Percentiles rank a stretch among this genome's conserved stretches.
Conservation (phyloP, 2,797 vertebrate genomes). For the Momotus momota region DNA sequence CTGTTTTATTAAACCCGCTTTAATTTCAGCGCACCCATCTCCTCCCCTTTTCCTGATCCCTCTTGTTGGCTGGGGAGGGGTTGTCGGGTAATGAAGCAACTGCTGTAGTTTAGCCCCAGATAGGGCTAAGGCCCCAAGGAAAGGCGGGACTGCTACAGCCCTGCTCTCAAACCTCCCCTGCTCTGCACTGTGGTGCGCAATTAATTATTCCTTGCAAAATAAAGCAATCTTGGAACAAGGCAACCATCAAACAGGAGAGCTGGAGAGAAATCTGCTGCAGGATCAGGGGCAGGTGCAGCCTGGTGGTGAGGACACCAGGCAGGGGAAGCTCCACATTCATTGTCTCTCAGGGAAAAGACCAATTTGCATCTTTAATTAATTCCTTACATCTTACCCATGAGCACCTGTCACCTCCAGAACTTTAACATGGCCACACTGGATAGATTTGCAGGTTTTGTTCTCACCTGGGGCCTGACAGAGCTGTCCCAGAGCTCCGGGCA, state of each 20-base stretch:
- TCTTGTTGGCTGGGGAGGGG: too few relatives aligned
- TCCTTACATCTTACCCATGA: background rate
- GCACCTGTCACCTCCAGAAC: too few relatives aligned
- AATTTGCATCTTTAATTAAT: background rate
- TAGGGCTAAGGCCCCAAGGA: background rate
- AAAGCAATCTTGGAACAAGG: background rate
- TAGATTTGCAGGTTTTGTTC: background rate
- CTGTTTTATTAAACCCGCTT: too few relatives aligned
- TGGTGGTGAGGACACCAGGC: background rate
- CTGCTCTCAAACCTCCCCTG: background rate
- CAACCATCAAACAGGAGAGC: background rate
- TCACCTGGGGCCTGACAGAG: background rate
- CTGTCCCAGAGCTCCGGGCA: background rate
- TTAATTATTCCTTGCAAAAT: background rate
- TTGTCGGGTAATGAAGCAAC: too few relatives aligned
- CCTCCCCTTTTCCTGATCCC: too few relatives aligned
- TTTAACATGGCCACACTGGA: background rate
- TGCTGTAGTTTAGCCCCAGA: too few relatives aligned
- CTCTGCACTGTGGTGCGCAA: fast-evolving
- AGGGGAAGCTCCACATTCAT: background rate
- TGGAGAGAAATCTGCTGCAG: background rate
- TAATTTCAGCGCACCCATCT: too few relatives aligned
- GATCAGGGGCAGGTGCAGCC: background rate
- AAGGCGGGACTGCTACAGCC: background rate
- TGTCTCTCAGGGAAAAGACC: background rate